A percentile compares a stretch with the other conserved stretches of the same genome.
These are phyloP conservation scores for Carassius gibelio DNA, from an alignment of 2,113 vertebrate genomes.

Conservation along the genomic window DNA sequence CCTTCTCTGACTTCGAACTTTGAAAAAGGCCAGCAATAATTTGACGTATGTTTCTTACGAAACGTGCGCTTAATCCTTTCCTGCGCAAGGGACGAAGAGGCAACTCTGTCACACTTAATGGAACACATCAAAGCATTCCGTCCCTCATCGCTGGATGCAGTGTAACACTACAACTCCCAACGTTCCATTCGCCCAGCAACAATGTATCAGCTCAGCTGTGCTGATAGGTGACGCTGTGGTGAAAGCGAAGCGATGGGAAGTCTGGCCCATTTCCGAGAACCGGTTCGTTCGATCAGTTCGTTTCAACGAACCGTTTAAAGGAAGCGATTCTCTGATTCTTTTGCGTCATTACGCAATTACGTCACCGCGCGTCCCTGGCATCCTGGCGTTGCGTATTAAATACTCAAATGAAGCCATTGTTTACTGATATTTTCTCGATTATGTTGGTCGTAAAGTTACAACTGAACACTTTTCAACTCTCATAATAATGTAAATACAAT, in stretches of 20 bases:
- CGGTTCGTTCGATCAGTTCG: background rate
- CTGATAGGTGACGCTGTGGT: constrained; percentile 61
- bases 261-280: background rate
- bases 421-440: background rate
- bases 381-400: background rate
- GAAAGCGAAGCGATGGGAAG: constrained; percentile 75
- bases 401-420: background rate
- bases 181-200: background rate
- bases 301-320: background rate
- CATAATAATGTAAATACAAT: background rate
- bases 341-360: background rate
- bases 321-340: background rate
- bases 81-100: background rate
- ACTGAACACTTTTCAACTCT: background rate
- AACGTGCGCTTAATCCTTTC: background rate
- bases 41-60: background rate
- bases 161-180: constrained; percentile 68
- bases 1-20: background rate
- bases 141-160: too few relatives aligned
- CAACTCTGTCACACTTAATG: background rate
- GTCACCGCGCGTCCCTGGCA: background rate
- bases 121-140: background rate
- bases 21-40: background rate
- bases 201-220: too few relatives aligned
- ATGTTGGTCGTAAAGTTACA: too few relatives aligned